These are phyloP conservation scores for Sycophila texana DNA, from an alignment of 2,888 invertebrate genomes.

Conservation along the genomic window DNA sequence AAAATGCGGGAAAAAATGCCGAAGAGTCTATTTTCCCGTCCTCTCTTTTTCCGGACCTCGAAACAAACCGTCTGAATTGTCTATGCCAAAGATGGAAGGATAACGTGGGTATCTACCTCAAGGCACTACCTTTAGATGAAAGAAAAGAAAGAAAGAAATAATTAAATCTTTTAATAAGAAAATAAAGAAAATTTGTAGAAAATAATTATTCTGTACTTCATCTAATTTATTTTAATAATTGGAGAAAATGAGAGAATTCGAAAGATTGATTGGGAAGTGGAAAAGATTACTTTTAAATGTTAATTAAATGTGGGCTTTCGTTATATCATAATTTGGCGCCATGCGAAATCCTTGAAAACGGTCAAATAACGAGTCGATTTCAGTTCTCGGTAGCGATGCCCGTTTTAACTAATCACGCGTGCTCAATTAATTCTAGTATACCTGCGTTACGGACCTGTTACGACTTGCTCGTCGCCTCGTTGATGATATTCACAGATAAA, in stretches of 20 bases:
- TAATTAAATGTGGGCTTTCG: background rate
- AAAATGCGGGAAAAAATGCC: constrained; percentile 43
- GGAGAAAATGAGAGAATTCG: background rate
- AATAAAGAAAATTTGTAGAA: background rate
- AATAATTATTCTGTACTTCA: background rate
- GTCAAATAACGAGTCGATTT: constrained; percentile 3
- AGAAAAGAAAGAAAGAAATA: background rate
- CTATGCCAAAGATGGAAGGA: background rate
- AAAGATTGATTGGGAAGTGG: background rate
- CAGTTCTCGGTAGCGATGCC: constrained; percentile 48
- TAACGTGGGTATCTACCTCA: background rate
- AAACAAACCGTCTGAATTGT: background rate
- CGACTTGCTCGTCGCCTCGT: constrained; percentile 30
- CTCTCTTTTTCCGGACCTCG: background rate
- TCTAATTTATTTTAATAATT: background rate
- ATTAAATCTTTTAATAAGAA: background rate
- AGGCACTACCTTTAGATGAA: background rate
- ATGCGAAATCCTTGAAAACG: constrained; percentile 24
- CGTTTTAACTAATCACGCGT: constrained; percentile 42
- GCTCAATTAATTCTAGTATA: constrained; percentile 48
- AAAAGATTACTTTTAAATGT: too few relatives aligned
- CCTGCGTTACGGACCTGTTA: constrained; percentile 40
- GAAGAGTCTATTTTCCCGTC: background rate
- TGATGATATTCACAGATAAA: constrained; percentile 47
- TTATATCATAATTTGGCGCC: constrained; percentile 9